Base-by-base conservation (phyloP, 2,113 vertebrate species). In the Synodontis membranacea region DNA sequence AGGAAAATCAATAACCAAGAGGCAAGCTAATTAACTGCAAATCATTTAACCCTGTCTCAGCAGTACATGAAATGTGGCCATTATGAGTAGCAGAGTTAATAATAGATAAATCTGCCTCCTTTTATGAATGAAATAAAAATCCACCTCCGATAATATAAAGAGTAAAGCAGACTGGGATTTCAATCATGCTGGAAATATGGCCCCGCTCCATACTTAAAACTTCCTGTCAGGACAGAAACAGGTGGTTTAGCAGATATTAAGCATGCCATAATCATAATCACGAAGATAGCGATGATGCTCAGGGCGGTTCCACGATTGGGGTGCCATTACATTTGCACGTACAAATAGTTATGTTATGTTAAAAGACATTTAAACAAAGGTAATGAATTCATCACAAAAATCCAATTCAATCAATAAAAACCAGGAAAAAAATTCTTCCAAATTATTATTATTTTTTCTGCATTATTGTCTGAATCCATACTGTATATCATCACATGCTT, bases 11-110 rank as follows among this genome's bases (percentile, higher is more conserved):
- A 92, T 92, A 93, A 90, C 90, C 88, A 90, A 76, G 60, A 93
- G 87, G 90, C 86, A 88, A 87, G 90, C 91, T 93, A 93, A 94
- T 93, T 93, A 94, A 92, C 89, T 91, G 81, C 86, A 91, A 91
- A 92, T 93, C 88, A 91, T 93, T 92, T 91, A 88, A 87, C 88
- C 87, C 91, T 86, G 84, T 91, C 89, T 92, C 90, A 87, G 90
- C 84, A 80, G 89, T 89, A 88, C 88, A 92, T 91, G 89, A 90
- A 89, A 91, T 87, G 89, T 88, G 78, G 84, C 86, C 85, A 86
- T 92, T 91, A 90, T 91, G 88, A 91, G 87, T 80, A 89, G 90
- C 87, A 90, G 85, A 88, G 89, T 90, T 91, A 93, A 91, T 92
- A 90, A 92, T 89, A 89, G 88, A 93, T 91, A 89, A 88, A 91